Evolutionary conservation across 2,888 invertebrate species (phyloP).

Genomic region (Tryphoninae sp.): DNA sequence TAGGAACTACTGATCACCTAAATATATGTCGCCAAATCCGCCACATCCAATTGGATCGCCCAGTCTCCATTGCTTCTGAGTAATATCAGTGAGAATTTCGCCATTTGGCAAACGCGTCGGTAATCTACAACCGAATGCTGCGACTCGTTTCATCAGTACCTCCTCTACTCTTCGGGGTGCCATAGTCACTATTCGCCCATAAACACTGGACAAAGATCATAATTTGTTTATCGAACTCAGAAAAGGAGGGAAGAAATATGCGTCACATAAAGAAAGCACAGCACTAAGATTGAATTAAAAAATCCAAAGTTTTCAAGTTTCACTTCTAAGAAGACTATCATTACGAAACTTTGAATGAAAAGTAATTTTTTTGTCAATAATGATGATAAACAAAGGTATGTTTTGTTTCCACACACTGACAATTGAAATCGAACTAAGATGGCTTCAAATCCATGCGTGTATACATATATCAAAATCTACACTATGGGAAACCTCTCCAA

Average conservation of each 20-base stretch:
- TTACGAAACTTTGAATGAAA: too few relatives aligned
- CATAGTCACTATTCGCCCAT: slow-evolving; percentile 67
- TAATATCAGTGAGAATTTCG: slow-evolving; percentile 90
- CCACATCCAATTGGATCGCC: slow-evolving; percentile 94
- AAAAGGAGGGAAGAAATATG: not conserved
- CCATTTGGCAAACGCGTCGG: slow-evolving; percentile 84
- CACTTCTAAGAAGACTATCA: too few relatives aligned
- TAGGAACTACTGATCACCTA: slow-evolving; percentile 81
- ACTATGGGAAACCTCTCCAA: too few relatives aligned
- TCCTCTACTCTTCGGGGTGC: slow-evolving; percentile 77
- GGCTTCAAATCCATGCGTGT: too few relatives aligned
- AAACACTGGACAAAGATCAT: slow-evolving; percentile 24
- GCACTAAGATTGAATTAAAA: too few relatives aligned
- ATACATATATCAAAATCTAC: too few relatives aligned
- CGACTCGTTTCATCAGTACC: slow-evolving; percentile 75
- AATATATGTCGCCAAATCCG: slow-evolving; percentile 96
- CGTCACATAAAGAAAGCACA: not conserved
- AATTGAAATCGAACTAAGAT: too few relatives aligned
- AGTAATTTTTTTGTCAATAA: too few relatives aligned
- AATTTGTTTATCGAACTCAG: not conserved
- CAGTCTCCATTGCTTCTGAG: slow-evolving; percentile 92
- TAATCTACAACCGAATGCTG: slow-evolving; percentile 79
- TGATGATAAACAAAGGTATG: too few relatives aligned
- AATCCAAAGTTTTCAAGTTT: too few relatives aligned
- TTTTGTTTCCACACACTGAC: too few relatives aligned